Conservation (phyloP, 1,140 invertebrate species). For the Atta texana region DNA sequence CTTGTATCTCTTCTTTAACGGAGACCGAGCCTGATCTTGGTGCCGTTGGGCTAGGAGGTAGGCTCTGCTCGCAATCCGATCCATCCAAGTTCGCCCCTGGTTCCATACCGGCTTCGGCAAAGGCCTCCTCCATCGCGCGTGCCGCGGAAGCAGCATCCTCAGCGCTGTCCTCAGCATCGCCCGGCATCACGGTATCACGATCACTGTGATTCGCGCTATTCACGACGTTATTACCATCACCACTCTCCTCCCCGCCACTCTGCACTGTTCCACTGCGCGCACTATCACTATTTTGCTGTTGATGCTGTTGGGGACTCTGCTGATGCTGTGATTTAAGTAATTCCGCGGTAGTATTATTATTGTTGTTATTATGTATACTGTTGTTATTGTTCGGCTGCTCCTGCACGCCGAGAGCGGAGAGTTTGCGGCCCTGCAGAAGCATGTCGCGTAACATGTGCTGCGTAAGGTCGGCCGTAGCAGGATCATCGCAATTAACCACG, state of each 20-base stretch:
- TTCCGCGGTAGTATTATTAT: slow-evolving; percentile 86
- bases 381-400: slow-evolving; percentile 86
- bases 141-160: slow-evolving; percentile 87
- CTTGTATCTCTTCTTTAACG: slow-evolving; percentile 89
- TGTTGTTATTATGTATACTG: slow-evolving; percentile 87
- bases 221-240: slow-evolving; percentile 84
- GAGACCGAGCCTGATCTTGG: slow-evolving; percentile 87
- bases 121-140: slow-evolving; percentile 88
- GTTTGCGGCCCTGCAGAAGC: slow-evolving; percentile 92
- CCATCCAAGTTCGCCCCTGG: slow-evolving; percentile 88
- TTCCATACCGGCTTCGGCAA: slow-evolving; percentile 87
- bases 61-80: slow-evolving; percentile 89
- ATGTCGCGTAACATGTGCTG: slow-evolving; percentile 94
- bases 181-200: slow-evolving; percentile 87
- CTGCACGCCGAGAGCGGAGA: slow-evolving; percentile 84
- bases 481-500: slow-evolving; percentile 85
- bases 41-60: slow-evolving; percentile 88
- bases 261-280: slow-evolving; percentile 85
- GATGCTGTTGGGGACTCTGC: slow-evolving; percentile 78
- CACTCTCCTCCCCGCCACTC: slow-evolving; percentile 85
- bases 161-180: slow-evolving; percentile 88
- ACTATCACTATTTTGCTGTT: slow-evolving; percentile 84
- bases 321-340: slow-evolving; percentile 83
- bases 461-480: slow-evolving; percentile 89
- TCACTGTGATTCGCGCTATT: slow-evolving; percentile 83